Evolutionary conservation across 1,140 invertebrate genomes (phyloP).

Genomic region (Copidosoma floridanum): DNA sequence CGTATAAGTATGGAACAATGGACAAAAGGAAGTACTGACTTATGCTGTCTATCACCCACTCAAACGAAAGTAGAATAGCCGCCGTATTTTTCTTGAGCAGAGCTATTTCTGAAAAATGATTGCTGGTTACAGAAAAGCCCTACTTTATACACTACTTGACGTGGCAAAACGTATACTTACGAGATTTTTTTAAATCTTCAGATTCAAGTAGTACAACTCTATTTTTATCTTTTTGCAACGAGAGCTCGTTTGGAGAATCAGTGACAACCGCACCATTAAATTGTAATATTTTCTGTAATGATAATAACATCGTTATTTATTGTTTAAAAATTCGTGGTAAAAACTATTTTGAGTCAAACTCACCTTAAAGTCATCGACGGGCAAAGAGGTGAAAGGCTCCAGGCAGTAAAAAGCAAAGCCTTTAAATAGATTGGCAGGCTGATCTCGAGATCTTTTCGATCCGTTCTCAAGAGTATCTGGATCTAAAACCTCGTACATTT

Average conservation of each 20-base stretch:
- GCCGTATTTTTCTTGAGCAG: background rate
- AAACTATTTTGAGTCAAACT: background rate
- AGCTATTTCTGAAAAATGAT: conserved; percentile 13
- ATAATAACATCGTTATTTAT: background rate
- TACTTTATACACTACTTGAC: background rate
- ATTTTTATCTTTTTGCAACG: conserved; percentile 1
- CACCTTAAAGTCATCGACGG: conserved; percentile 30
- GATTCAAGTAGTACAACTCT: conserved; percentile 12
- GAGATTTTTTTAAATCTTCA: conserved; percentile 12
- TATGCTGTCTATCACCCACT: conserved; percentile 45
- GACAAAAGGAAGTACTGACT: conserved; percentile 41
- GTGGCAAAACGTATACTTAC: background rate
- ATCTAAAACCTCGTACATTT: conserved; percentile 45
- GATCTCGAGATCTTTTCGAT: conserved; percentile 30
- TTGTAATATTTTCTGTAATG: conserved; percentile 7
- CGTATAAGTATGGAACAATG: conserved; percentile 32
- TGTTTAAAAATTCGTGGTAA: background rate
- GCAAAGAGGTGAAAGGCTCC: conserved; percentile 28
- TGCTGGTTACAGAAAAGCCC: background rate
- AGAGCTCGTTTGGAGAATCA: background rate
- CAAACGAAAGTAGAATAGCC: conserved; percentile 15
- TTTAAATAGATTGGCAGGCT: conserved; percentile 27
- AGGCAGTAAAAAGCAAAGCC: conserved; percentile 32
- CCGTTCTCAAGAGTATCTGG: conserved; percentile 7
- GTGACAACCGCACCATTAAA: conserved; percentile 6